phyloP scores from a whole-genome alignment of 2,113 vertebrate species.

The Columba livia region DNA sequence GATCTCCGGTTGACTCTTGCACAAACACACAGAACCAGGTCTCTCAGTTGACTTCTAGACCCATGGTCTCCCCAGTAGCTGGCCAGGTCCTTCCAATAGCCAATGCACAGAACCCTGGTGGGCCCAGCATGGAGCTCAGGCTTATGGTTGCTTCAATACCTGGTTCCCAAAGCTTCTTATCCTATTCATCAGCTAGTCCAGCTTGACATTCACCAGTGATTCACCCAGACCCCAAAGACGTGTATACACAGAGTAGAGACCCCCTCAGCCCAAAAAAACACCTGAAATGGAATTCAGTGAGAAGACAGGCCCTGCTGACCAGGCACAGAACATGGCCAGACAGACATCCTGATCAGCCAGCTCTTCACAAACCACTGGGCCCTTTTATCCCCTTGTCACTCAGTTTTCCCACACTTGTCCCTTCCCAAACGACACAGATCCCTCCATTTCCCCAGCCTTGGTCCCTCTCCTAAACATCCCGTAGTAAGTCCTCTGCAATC shows the following conservation, averaged over 20 bases:
- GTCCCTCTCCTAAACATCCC: not conserved
- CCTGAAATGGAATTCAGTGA: not conserved
- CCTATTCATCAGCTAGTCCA: not conserved
- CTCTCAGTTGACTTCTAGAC: not conserved
- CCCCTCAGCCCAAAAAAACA: not conserved
- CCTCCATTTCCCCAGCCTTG: not conserved
- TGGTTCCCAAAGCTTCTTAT: not conserved
- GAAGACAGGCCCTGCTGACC: not conserved
- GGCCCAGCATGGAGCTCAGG: not conserved
- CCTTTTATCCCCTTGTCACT: not conserved
- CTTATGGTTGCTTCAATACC: not conserved
- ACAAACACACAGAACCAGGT: not conserved
- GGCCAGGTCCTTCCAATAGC: not conserved
- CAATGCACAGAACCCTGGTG: not conserved
- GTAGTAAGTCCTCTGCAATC: not conserved
- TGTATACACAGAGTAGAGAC: not conserved
- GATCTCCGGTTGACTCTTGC: not conserved
- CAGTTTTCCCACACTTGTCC: not conserved
- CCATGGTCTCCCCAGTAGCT: not conserved
- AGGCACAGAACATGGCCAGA: not conserved
- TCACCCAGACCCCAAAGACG: not conserved
- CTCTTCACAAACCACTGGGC: not conserved
- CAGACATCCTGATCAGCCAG: not conserved
- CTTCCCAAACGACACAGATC: not conserved
- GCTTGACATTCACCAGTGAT: not conserved